phyloP scores from a whole-genome alignment of 2,113 vertebrate species.

The Mesitornis unicolor region DNA sequence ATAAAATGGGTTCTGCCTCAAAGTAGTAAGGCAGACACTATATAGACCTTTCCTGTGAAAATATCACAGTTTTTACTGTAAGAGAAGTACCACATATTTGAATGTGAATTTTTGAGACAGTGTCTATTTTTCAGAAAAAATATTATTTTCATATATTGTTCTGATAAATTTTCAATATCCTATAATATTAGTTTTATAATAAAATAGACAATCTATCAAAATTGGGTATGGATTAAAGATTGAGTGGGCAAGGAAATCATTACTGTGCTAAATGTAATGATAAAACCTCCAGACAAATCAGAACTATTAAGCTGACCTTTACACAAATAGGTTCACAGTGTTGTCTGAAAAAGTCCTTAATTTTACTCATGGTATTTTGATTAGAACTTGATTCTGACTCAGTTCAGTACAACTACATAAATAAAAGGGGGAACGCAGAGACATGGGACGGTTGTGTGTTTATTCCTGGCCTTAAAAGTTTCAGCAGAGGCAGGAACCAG shows the following conservation, averaged over 20 bases:
- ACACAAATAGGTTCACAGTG: not conserved
- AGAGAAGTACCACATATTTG: not conserved
- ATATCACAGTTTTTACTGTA: not conserved
- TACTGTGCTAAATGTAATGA: not conserved
- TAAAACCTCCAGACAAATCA: not conserved
- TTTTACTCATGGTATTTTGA: not conserved
- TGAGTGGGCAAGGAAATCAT: not conserved
- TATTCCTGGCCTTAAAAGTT: not conserved
- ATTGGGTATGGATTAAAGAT: not conserved
- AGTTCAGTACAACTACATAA: not conserved
- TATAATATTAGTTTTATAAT: not conserved
- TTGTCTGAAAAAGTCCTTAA: not conserved
- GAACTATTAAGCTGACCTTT: not conserved
- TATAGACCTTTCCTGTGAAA: not conserved
- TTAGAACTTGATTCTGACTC: not conserved
- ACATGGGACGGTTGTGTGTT: not conserved
- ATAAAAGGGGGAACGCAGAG: not conserved
- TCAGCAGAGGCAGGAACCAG: not conserved
- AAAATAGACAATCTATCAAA: not conserved
- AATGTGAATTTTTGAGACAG: not conserved
- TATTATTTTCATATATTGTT: not conserved
- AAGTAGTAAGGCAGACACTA: not conserved
- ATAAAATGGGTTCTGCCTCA: not conserved
- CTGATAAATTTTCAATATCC: not conserved
- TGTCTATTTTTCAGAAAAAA: not conserved